Evolutionary conservation across 1,140 invertebrate species (phyloP), one percentile per base, ranked within the genome.

Genomic region (Drosophila carrolli): DNA sequence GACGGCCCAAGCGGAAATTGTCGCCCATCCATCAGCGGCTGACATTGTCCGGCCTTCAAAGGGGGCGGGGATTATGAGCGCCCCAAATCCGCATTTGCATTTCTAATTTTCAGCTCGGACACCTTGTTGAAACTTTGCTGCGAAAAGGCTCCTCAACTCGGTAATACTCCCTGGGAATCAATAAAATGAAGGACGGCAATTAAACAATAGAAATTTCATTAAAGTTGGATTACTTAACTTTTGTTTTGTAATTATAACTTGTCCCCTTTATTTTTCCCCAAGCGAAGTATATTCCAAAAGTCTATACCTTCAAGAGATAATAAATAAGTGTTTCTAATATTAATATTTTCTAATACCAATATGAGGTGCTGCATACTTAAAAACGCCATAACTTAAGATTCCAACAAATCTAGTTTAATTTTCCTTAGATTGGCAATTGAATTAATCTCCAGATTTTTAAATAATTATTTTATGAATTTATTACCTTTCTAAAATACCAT

Each of bases 21-120:
- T 62, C 50, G 65, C 55, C 47, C 79, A 79, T 75, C 51, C 59
- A 79, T 83, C 62, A 75, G 44, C 11, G 44, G 65, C 27, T 10
- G 51, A 27, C 51, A 16, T 10, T 57, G 65, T 56, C 67, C 65
- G 10, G 50, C 23, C 29, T 38, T 54, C 3, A 4, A 35, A 38
- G 8, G 13, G 13, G 46, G 13, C 2, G 41, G 48, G 37, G 65
- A 32, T 68, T 70, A 68, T 27, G 43, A 29, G 10, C 51, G 13
- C 51, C 9, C 16, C 44, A 70, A 57, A 27, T 48, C 51, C 67
- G 35, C 43, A 70, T 71, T 70, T 58, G 53, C 53, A 71, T 58
- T 41, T 43, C 41, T 54, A 71, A 71, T 71, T 71, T 65, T 11
- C 41, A 66, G 43, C 47, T 53, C n/a, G n/a, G 32, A 50, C 40